phyloP scores from a whole-genome alignment of 2,888 invertebrate genomes.

The Sussaba pulchella region DNA sequence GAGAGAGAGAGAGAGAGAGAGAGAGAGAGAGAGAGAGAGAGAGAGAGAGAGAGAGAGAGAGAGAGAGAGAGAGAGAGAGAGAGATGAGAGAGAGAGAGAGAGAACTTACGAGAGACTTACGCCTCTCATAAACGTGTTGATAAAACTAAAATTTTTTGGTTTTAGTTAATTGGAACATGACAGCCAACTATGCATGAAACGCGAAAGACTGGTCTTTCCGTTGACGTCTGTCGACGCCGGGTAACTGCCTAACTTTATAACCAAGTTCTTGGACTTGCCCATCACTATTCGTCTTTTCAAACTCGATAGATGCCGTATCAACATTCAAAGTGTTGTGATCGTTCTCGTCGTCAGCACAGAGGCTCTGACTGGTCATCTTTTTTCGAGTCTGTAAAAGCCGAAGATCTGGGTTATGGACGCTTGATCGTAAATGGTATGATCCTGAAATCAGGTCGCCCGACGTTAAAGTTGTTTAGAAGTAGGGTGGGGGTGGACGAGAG shows the following conservation, averaged over 20 bases:
- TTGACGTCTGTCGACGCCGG: conserved; percentile 35
- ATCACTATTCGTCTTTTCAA: conserved; percentile 19
- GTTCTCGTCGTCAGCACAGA: conserved; percentile 32
- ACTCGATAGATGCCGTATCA: conserved; percentile 3
- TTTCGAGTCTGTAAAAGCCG: conserved; percentile 48
- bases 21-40: too few relatives aligned
- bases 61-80: too few relatives aligned
- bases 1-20: too few relatives aligned
- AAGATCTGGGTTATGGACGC: conserved; percentile 38
- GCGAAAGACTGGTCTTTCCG: conserved; percentile 22
- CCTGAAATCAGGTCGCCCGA: not conserved
- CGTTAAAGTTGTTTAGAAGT: too few relatives aligned
- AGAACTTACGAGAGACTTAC: too few relatives aligned
- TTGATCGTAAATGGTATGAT: conserved; percentile 1
- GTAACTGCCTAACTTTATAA: conserved; percentile 28
- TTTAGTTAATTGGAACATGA: conserved; percentile 34
- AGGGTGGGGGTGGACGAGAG: too few relatives aligned
- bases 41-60: too few relatives aligned
- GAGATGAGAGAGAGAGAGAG: too few relatives aligned
- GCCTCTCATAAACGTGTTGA: conserved; percentile 34
- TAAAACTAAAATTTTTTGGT: conserved; percentile 37
- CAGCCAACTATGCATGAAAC: conserved; percentile 37
- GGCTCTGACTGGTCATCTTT: conserved; percentile 1
- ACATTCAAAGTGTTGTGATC: conserved; percentile 15
- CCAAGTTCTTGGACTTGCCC: not conserved